Evolutionary conservation across 1,140 invertebrate species (phyloP).

Genomic region (Aphis gossypii): DNA sequence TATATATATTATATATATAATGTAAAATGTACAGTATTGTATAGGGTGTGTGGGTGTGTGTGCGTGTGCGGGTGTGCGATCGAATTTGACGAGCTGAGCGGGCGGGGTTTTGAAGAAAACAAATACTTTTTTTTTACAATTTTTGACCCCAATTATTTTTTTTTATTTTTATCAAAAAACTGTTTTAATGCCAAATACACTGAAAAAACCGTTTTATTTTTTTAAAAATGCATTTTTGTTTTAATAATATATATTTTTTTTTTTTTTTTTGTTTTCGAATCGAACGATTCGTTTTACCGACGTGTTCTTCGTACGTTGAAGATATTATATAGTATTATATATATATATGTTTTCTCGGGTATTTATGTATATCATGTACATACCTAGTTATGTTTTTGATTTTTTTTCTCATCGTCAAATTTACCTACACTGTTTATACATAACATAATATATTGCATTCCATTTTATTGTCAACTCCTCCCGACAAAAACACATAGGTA

Average conservation of each 20-base stretch:
- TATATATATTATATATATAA: not conserved
- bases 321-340: not conserved
- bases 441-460: slow-evolving; percentile 44
- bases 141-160: not conserved
- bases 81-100: not conserved
- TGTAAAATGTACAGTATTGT: not conserved
- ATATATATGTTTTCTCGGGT: not conserved
- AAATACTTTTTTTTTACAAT: not conserved
- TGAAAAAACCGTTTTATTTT: not conserved
- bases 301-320: not conserved
- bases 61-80: not conserved
- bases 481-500: not conserved
- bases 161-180: slow-evolving; percentile 7
- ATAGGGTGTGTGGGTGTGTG: not conserved
- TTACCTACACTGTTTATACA: not conserved
- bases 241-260: slow-evolving; percentile 35
- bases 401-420: not conserved
- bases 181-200: slow-evolving; percentile 21
- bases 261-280: not conserved
- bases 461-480: slow-evolving; percentile 2
- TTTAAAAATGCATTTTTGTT: slow-evolving; percentile 5
- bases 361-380: not conserved
- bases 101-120: not conserved
- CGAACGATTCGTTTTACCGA: not conserved
- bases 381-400: not conserved